Evolutionary conservation across 2,888 invertebrate genomes (phyloP).

Genomic region (Perithous albicinctus): DNA sequence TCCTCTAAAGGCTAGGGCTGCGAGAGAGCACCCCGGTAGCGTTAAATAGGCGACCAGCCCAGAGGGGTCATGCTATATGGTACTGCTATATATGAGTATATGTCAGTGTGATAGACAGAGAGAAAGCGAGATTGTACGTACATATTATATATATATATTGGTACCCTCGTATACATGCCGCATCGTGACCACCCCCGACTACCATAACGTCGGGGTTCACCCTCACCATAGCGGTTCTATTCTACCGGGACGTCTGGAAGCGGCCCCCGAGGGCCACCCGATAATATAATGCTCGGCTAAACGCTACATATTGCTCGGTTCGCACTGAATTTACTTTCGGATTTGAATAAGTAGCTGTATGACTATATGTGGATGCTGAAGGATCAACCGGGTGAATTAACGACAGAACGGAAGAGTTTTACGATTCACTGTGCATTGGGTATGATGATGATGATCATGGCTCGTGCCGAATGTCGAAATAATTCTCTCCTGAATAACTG

Average conservation of each 20-base stretch:
- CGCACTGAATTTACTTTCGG: slow-evolving; percentile 80
- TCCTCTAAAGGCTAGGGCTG: slow-evolving; percentile 12
- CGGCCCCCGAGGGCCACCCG: slow-evolving; percentile 45
- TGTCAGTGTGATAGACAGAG: slow-evolving; percentile 22
- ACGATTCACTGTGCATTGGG: slow-evolving; percentile 45
- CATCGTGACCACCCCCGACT: slow-evolving; percentile 70
- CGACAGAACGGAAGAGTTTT: slow-evolving; percentile 33
- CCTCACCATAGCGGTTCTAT: slow-evolving; percentile 54
- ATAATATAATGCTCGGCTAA: slow-evolving; percentile 78
- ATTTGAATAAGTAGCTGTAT: slow-evolving; percentile 79
- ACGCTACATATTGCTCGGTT: slow-evolving; percentile 84
- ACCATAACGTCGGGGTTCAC: slow-evolving; percentile 41
- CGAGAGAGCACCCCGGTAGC: slow-evolving; percentile 58
- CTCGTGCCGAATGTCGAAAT: slow-evolving; percentile 63
- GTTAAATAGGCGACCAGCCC: slow-evolving; percentile 67
- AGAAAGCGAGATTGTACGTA: neutral
- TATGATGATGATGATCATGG: too few relatives aligned
- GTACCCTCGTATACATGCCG: slow-evolving; percentile 58
- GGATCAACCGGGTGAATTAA: slow-evolving; percentile 52
- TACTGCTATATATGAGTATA: slow-evolving; percentile 48
- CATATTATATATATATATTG: too few relatives aligned
- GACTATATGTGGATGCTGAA: slow-evolving; percentile 1
- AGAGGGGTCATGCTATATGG: slow-evolving; percentile 35
- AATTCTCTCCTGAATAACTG: slow-evolving; percentile 51
- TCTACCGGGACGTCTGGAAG: slow-evolving; percentile 58